phyloP scores from a whole-genome alignment of 2,888 invertebrate genomes.

The Baronia brevicornis region DNA sequence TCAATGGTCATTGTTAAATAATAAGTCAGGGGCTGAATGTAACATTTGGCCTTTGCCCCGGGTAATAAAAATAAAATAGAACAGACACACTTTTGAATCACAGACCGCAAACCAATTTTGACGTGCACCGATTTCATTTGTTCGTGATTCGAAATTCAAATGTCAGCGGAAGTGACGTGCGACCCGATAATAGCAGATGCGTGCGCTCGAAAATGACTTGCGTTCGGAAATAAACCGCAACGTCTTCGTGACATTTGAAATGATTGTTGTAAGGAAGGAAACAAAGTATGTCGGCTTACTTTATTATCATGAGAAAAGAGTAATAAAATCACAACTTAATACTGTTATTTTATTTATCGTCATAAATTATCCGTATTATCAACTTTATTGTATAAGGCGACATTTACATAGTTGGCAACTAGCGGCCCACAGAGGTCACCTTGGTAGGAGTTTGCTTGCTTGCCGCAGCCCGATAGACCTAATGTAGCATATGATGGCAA shows the following conservation, averaged over 20 bases:
- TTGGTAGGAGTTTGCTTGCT: too few relatives aligned
- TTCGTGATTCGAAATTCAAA: conserved; percentile 28
- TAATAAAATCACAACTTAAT: too few relatives aligned
- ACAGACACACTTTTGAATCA: conserved; percentile 19
- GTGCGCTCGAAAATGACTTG: conserved; percentile 33
- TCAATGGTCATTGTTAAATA: too few relatives aligned
- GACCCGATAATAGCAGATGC: conserved; percentile 32
- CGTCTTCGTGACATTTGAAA: conserved; percentile 32
- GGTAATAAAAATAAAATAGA: conserved; percentile 7
- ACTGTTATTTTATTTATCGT: too few relatives aligned
- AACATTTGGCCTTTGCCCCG: conserved; percentile 12
- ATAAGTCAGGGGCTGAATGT: conserved; percentile 2
- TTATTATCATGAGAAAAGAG: too few relatives aligned
- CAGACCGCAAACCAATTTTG: conserved; percentile 20
- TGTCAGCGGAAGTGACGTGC: conserved; percentile 40
- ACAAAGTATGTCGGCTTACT: conserved; percentile 1
- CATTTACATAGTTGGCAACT: too few relatives aligned
- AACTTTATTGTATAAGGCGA: too few relatives aligned
- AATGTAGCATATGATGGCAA: too few relatives aligned
- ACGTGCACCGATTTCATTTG: conserved; percentile 19
- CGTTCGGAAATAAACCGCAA: conserved; percentile 29
- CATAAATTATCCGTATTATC: too few relatives aligned
- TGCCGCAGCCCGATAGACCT: too few relatives aligned
- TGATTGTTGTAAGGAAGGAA: conserved; percentile 13
- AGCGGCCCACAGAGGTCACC: too few relatives aligned